Evolutionary conservation across 2,888 invertebrate species (phyloP), one percentile per base, ranked within the genome.

Genomic region (Graphium colonna): DNA sequence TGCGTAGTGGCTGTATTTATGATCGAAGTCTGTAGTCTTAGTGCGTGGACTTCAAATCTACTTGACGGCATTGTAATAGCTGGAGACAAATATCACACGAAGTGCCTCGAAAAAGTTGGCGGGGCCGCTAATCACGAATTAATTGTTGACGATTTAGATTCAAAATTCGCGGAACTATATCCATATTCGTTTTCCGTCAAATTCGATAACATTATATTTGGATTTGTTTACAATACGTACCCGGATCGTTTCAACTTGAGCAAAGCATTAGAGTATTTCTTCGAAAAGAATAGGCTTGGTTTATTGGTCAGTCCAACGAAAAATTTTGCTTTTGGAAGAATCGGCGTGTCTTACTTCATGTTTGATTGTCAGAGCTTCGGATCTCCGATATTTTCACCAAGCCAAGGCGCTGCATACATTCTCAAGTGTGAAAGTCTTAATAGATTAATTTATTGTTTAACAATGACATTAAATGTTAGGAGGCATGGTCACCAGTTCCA

Each of bases 351-450:
- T 9, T 94, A 92, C 65, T 94, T 92, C 61, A 91, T 94, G 92
- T 94, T 91, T 67, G 94, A 94, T 64, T 92, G 92, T 60, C 92
- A 93, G 72, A 91, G 91, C 56, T 78, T 83, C 60, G 93, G 93
- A 5, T 76, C 87, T 1, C 93, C 93, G 0, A 71, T 93, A 63
- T 94, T 93, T 67, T 75, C 87, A 26, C 91, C 92, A 0, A 87
- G 91, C 4, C 84, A 91, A 62, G 92, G 92, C 2, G 80, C 89
- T 7, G 84, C 93, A 0, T 94, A 93, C 64, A 78, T 93, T 43
- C 72, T 94, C 43, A 90, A 92, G 59, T 92, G 92, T 59, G 89
- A 86, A 46, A 90, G 91, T 59, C 71, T 93, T 1, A 92, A 92
- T 62, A 84, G 92, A 55, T 79, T 94, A 8, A 79, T 94, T 56